Conservation (phyloP, 2,888 invertebrate species). For the Quadriops clusia region DNA sequence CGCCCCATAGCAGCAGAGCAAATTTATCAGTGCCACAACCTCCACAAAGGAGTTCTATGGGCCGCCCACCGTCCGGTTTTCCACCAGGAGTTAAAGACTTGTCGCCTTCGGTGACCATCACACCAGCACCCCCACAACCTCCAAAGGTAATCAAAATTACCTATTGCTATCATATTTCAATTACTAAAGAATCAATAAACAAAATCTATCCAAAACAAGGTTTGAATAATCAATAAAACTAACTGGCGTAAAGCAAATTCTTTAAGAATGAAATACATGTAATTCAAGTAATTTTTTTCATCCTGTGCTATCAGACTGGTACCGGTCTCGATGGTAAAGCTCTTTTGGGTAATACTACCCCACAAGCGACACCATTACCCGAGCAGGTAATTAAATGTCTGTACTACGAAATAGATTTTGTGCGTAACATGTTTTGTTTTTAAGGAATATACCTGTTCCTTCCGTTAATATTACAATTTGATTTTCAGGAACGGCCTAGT, state of each 20-base stretch:
- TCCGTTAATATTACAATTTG: slow-evolving; percentile 6
- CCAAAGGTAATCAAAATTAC: slow-evolving; percentile 29
- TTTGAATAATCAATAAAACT: too few species aligned
- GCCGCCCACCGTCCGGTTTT: slow-evolving; percentile 28
- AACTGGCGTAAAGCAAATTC: too few species aligned
- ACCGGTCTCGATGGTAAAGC: slow-evolving; percentile 32
- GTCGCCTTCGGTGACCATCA: slow-evolving; percentile 60
- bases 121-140: slow-evolving; percentile 60
- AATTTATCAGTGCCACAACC: slow-evolving; percentile 36
- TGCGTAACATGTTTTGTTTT: not conserved
- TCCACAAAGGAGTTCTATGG: slow-evolving; percentile 28
- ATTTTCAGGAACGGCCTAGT: slow-evolving; percentile 43
- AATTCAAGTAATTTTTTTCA: slow-evolving; percentile 11
- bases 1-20: slow-evolving; percentile 39
- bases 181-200: too few species aligned
- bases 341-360: slow-evolving; percentile 24
- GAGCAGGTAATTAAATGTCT: slow-evolving; percentile 22
- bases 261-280: too few species aligned
- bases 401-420: not conserved
- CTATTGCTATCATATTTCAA: slow-evolving; percentile 10
- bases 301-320: slow-evolving; percentile 28
- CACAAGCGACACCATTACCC: slow-evolving; percentile 27
- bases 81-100: slow-evolving; percentile 36
- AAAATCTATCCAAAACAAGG: too few species aligned
- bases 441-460: slow-evolving; percentile 2